Evolutionary conservation across 2,113 vertebrate species (phyloP).

Genomic region (Hydrochoerus hydrochaeris): DNA sequence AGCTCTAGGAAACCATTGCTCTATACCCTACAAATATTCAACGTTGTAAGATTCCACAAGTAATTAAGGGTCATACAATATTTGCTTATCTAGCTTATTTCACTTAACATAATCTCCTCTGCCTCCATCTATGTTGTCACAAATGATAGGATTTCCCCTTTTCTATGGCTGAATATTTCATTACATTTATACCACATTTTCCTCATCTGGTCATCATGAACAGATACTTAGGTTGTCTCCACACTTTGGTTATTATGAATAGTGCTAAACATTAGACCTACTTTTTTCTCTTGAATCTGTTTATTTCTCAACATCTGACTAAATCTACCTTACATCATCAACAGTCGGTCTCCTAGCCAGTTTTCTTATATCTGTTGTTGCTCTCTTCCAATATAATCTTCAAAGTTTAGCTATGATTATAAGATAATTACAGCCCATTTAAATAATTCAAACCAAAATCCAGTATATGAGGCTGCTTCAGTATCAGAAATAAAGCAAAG

Average conservation of each 20-base stretch:
- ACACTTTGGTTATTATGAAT: background rate
- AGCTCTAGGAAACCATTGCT: background rate
- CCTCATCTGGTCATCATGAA: background rate
- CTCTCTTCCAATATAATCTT: background rate
- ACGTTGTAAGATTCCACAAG: background rate
- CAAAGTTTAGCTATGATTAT: background rate
- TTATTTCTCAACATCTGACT: conserved; percentile 9
- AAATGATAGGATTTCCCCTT: background rate
- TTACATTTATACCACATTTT: background rate
- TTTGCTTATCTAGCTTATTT: background rate
- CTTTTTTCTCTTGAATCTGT: background rate
- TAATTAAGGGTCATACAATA: background rate
- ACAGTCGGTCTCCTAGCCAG: background rate
- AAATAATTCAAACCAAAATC: conserved; percentile 14
- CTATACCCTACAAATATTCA: background rate
- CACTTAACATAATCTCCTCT: background rate
- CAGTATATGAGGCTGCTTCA: background rate
- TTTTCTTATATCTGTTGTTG: background rate
- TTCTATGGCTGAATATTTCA: background rate
- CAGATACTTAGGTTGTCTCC: background rate
- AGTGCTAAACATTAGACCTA: background rate
- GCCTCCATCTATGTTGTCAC: background rate
- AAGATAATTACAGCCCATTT: background rate
- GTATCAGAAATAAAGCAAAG: background rate
- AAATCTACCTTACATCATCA: background rate